These are phyloP conservation scores for Ceriagrion tenellum DNA, from an alignment of 2,888 invertebrate species.

Conservation along the genomic window DNA sequence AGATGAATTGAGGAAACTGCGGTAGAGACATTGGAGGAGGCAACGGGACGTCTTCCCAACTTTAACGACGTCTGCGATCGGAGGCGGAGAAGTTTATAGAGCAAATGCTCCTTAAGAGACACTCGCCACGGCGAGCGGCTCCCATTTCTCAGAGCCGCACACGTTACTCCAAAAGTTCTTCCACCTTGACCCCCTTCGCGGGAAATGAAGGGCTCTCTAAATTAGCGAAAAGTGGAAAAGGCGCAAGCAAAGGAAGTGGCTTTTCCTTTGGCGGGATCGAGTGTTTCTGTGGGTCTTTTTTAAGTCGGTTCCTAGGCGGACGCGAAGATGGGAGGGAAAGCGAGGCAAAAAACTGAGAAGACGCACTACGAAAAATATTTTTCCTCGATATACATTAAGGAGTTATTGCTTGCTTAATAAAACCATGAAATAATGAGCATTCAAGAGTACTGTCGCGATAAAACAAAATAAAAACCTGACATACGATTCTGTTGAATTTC, in stretches of 20 bases:
- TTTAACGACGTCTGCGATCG: neutral
- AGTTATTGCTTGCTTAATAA: neutral
- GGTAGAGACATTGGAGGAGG: neutral
- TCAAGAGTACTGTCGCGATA: neutral
- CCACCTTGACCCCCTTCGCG: neutral
- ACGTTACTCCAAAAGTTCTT: neutral
- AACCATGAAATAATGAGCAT: neutral
- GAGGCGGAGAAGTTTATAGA: neutral
- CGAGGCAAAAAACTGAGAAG: neutral
- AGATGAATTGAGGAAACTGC: neutral
- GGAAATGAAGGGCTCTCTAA: neutral
- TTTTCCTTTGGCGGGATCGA: neutral
- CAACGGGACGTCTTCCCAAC: neutral
- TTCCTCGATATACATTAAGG: neutral
- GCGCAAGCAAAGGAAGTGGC: neutral
- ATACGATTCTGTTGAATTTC: neutral
- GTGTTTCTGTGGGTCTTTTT: neutral
- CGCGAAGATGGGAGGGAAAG: neutral
- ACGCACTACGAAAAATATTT: neutral
- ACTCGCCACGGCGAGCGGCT: neutral
- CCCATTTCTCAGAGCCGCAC: neutral
- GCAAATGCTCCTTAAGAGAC: slow-evolving; percentile 5
- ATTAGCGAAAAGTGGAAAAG: slow-evolving; percentile 5
- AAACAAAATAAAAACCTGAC: neutral
- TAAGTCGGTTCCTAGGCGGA: neutral